Base-by-base conservation (phyloP, 64 coral and sea anemone genomes). In the Dendronephthya gigantea region DNA sequence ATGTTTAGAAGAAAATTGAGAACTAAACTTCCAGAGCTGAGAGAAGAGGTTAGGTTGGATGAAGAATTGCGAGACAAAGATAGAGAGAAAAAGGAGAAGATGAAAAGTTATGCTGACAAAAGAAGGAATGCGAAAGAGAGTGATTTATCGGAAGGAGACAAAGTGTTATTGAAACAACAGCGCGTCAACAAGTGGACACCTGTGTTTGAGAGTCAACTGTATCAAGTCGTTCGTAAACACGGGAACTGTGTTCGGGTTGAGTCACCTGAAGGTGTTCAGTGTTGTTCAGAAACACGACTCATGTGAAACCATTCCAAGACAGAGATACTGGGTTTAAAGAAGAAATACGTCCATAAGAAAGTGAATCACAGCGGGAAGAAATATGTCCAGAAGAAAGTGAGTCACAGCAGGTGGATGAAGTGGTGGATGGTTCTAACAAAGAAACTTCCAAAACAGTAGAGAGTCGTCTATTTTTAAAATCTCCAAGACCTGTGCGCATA, bases 11-110 rank as follows among this genome's bases (percentile, higher is more conserved):
- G 50, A 38, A 82, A 59, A 50, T 28, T 83, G 0, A 48, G 49
- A 23, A 83, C 48, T 3, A 88, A 88, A n/a, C 79, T 83, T 23
- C 87, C 50, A 88, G 87, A 88, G 32, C 79, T 88, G 29, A 48
- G 35, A 9, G 85, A 66, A n/a, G 41, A 68, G 15, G 40, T 29
- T 70, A 40, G 39, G 37, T 49, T 7, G 14, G 50, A 65, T 66
- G 76, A 58, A 35, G 82, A 23, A 83, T 66, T 47, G 50, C 51
- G 52, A 83, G 10, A 84, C 50, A 84, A 82, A 83, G 87, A 88
- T 83, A 35, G 41, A 39, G 49, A 88, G 13, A 58, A 82, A 33
- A 88, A 88, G 37, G n/a, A 83, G 27, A 50, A 47, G 66, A 72
- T 66, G 39, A 87, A 79, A 87, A 39, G 32, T 22, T 66, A 88